Evolutionary conservation across 2,113 vertebrate genomes (phyloP).

Genomic region (Phodopus roborovskii): DNA sequence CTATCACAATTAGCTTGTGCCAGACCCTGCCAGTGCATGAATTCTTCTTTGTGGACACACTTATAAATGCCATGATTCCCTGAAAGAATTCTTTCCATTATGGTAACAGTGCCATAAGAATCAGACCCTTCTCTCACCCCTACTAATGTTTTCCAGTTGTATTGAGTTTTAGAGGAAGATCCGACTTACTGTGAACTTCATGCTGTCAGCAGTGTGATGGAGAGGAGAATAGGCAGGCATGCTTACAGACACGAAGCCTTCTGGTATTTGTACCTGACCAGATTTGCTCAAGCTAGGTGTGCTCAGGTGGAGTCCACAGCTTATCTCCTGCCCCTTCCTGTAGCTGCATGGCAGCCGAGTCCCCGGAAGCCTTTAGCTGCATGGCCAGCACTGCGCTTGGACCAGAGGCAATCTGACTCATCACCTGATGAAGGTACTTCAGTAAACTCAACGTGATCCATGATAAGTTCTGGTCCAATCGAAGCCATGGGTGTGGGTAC

Average conservation of each 20-base stretch:
- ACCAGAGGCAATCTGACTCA: constrained; percentile 60
- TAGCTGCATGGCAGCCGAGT: not conserved
- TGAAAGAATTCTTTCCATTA: not conserved
- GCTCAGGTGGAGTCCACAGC: constrained; percentile 54
- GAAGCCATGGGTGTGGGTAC: constrained; percentile 48
- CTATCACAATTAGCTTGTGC: not conserved
- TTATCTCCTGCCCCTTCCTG: constrained; percentile 72
- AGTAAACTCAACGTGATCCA: not conserved
- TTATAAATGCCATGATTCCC: not conserved
- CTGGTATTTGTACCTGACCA: constrained; percentile 79
- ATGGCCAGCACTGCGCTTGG: constrained; percentile 54
- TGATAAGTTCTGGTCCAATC: constrained; percentile 11
- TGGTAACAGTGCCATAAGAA: not conserved
- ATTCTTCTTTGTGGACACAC: not conserved
- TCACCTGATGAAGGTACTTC: constrained; percentile 3
- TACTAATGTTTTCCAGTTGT: not conserved
- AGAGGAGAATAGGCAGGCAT: constrained; percentile 4
- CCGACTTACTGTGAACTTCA: constrained; percentile 82
- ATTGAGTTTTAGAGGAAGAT: not conserved
- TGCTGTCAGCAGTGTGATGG: constrained; percentile 39
- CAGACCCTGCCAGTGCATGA: not conserved
- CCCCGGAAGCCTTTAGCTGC: constrained; percentile 60
- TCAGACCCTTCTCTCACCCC: not conserved
- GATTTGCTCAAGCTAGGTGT: constrained; percentile 69
- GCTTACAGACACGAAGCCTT: constrained; percentile 29